Percentiles rank a stretch among this genome's conserved stretches.
Evolutionary conservation across 2,888 invertebrate species (phyloP).

Genomic region (Reticulitermes lucifugus): DNA sequence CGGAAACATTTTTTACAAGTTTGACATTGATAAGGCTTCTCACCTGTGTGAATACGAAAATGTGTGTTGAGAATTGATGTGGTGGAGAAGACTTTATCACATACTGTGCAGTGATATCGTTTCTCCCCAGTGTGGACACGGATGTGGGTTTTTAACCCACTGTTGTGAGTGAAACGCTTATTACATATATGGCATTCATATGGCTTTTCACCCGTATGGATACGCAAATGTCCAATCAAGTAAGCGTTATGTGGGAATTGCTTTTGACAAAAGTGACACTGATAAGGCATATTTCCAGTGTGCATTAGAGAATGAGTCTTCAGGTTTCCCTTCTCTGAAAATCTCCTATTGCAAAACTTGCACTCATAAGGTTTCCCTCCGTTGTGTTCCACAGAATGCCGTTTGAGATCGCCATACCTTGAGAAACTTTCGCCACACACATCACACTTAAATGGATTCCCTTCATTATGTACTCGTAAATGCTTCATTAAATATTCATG

Average conservation of each 20-base stretch:
- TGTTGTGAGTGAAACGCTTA: constrained; percentile 6
- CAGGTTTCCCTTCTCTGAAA: neutral
- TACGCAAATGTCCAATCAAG: constrained; percentile 1
- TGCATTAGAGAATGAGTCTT: constrained; percentile 17
- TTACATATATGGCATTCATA: constrained; percentile 17
- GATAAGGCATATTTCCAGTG: constrained; percentile 25
- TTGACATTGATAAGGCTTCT: constrained; percentile 28
- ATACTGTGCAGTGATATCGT: neutral
- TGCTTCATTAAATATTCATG: constrained; percentile 6
- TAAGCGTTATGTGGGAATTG: neutral
- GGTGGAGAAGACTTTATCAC: neutral
- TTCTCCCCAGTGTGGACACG: constrained; percentile 9
- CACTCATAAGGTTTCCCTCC: constrained; percentile 28
- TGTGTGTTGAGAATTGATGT: neutral
- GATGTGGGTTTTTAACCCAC: neutral
- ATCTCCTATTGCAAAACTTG: neutral
- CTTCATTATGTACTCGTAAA: constrained; percentile 10
- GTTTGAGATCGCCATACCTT: neutral
- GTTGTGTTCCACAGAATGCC: neutral
- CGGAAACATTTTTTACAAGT: constrained; percentile 29
- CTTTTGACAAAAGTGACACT: neutral
- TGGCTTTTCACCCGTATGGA: constrained; percentile 12
- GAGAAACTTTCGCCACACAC: constrained; percentile 3
- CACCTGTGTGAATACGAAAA: constrained; percentile 31
- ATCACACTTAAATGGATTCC: constrained; percentile 15